phyloP scores from a whole-genome alignment of 37 sponge, comb jelly and placozoan genomes.

The Ianthella basta region DNA sequence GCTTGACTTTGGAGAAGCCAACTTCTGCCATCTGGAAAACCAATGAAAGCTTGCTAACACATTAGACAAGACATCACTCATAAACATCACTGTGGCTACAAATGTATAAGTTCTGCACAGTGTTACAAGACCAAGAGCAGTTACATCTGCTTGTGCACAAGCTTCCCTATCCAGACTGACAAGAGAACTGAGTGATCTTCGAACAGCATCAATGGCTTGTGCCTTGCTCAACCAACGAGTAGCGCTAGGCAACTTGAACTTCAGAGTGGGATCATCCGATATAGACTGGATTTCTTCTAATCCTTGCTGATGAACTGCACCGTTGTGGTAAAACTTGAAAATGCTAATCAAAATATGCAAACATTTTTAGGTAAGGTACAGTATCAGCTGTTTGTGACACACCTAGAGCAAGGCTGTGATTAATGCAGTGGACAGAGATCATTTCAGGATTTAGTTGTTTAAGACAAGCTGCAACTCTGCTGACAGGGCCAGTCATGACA shows the following conservation, averaged over 20 bases:
- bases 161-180: slow-evolving; percentile 36
- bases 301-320: slow-evolving; percentile 43
- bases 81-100: too few species aligned
- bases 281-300: slow-evolving; percentile 57
- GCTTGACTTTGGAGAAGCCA: too few species aligned
- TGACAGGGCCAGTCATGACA: slow-evolving; percentile 38
- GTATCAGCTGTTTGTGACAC: slow-evolving; percentile 24
- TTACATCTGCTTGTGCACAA: slow-evolving; percentile 24
- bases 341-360: too few species aligned
- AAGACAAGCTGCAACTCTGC: slow-evolving; percentile 31
- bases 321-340: slow-evolving; percentile 41
- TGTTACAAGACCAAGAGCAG: slow-evolving; percentile 30
- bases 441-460: neutral
- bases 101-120: too few species aligned
- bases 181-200: slow-evolving; percentile 50
- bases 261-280: slow-evolving; percentile 33
- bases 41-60: too few species aligned
- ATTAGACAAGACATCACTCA: too few species aligned
- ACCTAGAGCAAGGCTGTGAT: slow-evolving; percentile 36
- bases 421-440: slow-evolving; percentile 32
- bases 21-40: too few species aligned
- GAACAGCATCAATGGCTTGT: slow-evolving; percentile 31
- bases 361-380: slow-evolving; percentile 33
- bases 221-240: slow-evolving; percentile 53
- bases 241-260: slow-evolving; percentile 44